Evolutionary conservation across 1,140 invertebrate species (phyloP), one percentile per base, ranked within the genome.

Genomic region (Ostrea edulis): DNA sequence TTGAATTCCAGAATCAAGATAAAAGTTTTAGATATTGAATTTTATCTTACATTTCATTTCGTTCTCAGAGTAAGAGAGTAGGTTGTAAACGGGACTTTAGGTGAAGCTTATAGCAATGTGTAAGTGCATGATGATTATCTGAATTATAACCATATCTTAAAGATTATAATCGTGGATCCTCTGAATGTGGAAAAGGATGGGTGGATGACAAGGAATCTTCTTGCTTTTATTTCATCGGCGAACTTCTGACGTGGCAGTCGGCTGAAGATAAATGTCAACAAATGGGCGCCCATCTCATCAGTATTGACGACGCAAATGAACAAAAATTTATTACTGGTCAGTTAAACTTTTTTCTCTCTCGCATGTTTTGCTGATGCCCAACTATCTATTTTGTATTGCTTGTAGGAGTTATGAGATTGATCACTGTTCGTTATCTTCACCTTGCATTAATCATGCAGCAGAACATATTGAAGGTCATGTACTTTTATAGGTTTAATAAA

Each of bases 211-310:
- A 12, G 7, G 25, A 25, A 25, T 77, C 68, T 14, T 77, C 68
- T 8, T 77, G 68, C 25, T 77, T 77, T 29, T 77, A 14, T 35
- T 29, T 77, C 9, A 77, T 77, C 68, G 14, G 22, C 25, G 25
- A 77, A 29, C 68, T 29, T 22, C 12, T 77, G 17, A 77, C 68
- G 3, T 77, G 68, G 68, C 12, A 22, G 4, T 0, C 25, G 8
- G 68, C 68, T 14, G 68, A 77, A 25, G 8, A 77, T 35, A 25
- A 77, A 77, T 77, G 68, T 77, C 68, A 25, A 25, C 22, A 77
- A 77, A 77, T 22, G 68, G 68, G 68, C 25, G 68, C 25, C 2
- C 68, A 77, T 35, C 25, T 77, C 4, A 77, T 77, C 22, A 77
- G 68, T 25, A 77, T 77, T 5, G 68, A 77, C 25, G 29, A 77